Base-by-base conservation (phyloP, 2,888 invertebrate species). In the Chalcis sispes region DNA sequence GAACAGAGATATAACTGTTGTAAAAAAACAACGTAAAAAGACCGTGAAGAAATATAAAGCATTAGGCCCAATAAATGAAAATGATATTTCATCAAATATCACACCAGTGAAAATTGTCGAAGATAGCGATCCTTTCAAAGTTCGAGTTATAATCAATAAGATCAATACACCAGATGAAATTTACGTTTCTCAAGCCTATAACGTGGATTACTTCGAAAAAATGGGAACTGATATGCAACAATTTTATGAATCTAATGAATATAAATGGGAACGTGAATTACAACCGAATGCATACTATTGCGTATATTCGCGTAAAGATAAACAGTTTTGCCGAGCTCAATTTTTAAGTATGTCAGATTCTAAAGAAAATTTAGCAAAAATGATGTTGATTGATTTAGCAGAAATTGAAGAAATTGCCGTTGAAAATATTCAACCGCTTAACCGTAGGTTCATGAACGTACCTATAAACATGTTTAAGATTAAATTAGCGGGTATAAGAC, bases 301-400 rank as follows among this genome's bases (percentile, higher is more conserved):
- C 20, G 91, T 90, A 0, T 86, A 86, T 56, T 87, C 88, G 72
- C 77, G 82, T 0, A 89, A 89, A 15, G 91, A 91, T 15, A 90
- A 91, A 48, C 89, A 90, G 40, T 96, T 94, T 92, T 93, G 92
- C 79, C 91, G 96, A 3, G 93, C 90, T 0, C 87, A 91, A 40
- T 89, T 92, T 20, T 81, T 90, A 1, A 84, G 90, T 0, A 87
- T 91, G 67, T 10, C 15, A 1, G 48, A 59, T 0, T 64, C 91
- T 0, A 84, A 88, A 4, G 72, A 81, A 0, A 86, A 89, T 0
- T 85, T 86, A 13, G 88, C 86, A 2, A 89, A 89, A 77, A 91
- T 96, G 0, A 92, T 92, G 77, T 90, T 95, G 52, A 90, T 92
- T 18, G 96, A 96, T 83, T 91, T 92, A 78, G 93, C 93, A 0